Base-by-base conservation (phyloP, 2,888 invertebrate species). In the Mechanitis mazaeus region DNA sequence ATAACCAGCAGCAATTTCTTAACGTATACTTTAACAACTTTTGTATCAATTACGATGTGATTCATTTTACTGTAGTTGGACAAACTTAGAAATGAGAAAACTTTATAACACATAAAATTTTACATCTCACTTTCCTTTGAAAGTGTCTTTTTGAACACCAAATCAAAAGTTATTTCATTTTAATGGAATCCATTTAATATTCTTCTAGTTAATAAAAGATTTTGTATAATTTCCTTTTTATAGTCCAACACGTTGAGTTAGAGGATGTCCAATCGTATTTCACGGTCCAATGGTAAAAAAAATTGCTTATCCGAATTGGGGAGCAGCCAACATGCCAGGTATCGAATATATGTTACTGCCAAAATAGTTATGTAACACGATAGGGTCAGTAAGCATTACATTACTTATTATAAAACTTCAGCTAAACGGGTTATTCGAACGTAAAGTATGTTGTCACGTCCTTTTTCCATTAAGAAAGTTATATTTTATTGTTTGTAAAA, bases 21-120 rank as follows among this genome's bases (percentile, higher is more conserved):
- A 31, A 31, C 9, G 31, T 3, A 31, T 31, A 31, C 31, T 50
- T 31, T 31, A 50, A 31, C 11, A 31, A 9, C 31, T 50, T n/a
- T 50, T 50, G 28, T 31, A 31, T 50, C 31, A 50, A 50, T 50
- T 50, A 31, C 31, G 28, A 6, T 20, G 5, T 50, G 5, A 50
- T 31, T 50, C 50, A 31, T 50, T 28, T 50, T 50, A 50, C 31
- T 31, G 31, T 20, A 54, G 63, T 55, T 47, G 63, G 53, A 38
- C 53, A 55, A 55, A 47, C 53, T 54, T 42, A n/a, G 56, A 59
- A 63, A 63, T 63, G 63, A 60, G 59, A 63, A 59, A 54, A 63
- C 33, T 57, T 59, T 63, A 59, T 38, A 54, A 56, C 20, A 54
- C 56, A 56, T 57, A 63, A 63, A 59, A 57, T 50, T 50, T 50